A percentile compares a stretch with the other conserved stretches of the same genome.
Evolutionary conservation across 2,888 invertebrate genomes (phyloP).

Genomic region (Diarsia brunnea): DNA sequence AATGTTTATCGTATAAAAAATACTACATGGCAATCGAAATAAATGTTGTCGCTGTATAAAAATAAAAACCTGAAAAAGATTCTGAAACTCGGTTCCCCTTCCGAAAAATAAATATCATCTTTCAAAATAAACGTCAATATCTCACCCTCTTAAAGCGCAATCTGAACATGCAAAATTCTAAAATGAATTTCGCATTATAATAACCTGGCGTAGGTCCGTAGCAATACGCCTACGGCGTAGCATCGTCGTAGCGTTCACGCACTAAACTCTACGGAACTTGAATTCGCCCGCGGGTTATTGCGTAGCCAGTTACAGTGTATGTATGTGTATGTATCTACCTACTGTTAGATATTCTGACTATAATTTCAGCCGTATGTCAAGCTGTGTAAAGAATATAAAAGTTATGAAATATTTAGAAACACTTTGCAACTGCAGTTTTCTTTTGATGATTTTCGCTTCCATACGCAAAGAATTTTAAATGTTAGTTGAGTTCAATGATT

Average conservation of each 20-base stretch:
- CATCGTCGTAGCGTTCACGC: constrained; percentile 71
- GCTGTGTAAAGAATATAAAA: neutral
- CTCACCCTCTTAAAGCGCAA: constrained; percentile 39
- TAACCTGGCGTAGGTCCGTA: constrained; percentile 71
- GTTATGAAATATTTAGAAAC: neutral
- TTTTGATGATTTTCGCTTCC: neutral
- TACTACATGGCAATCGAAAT: neutral
- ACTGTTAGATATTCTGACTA: constrained; percentile 4
- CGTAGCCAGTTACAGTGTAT: constrained; percentile 55
- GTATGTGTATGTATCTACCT: neutral
- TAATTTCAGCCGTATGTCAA: neutral
- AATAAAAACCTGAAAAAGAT: constrained; percentile 1
- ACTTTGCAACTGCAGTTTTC: neutral
- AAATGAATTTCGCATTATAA: constrained; percentile 58
- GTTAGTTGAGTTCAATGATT: constrained; percentile 26
- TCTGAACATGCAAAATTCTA: constrained; percentile 51
- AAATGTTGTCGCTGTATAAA: neutral
- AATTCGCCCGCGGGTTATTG: constrained; percentile 69
- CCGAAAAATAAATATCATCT: constrained; percentile 17
- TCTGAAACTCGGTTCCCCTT: neutral
- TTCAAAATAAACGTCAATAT: constrained; percentile 39
- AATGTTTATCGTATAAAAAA: neutral
- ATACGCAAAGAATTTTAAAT: neutral
- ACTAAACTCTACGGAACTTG: constrained; percentile 66
- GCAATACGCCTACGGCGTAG: constrained; percentile 80